phyloP scores from a whole-genome alignment of 2,888 invertebrate species.

The Pyrochroa serraticornis region DNA sequence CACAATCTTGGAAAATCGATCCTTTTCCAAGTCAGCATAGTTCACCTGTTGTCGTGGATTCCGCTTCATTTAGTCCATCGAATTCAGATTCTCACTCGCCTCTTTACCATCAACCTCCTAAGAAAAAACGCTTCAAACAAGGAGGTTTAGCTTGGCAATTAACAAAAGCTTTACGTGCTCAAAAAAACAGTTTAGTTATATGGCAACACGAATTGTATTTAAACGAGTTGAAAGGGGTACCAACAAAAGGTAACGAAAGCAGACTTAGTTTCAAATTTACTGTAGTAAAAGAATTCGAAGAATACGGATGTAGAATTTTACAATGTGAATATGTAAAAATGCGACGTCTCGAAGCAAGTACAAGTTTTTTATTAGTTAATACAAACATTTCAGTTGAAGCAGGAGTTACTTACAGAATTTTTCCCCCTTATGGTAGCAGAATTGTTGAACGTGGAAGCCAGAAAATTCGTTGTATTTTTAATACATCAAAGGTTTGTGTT shows the following conservation, averaged over 20 bases:
- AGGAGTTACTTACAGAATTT: conserved; percentile 39
- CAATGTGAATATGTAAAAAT: conserved; percentile 32
- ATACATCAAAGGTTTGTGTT: conserved; percentile 33
- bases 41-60: conserved; percentile 27
- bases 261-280: conserved; percentile 31
- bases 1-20: conserved; percentile 27
- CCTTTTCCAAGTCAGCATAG: conserved; percentile 35
- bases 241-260: conserved; percentile 26
- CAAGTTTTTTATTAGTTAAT: conserved; percentile 4
- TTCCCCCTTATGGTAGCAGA: conserved; percentile 38
- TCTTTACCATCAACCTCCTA: conserved; percentile 39
- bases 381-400: conserved; percentile 30
- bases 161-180: conserved; percentile 58
- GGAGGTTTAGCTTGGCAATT: conserved; percentile 60
- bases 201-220: conserved; percentile 64
- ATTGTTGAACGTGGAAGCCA: conserved; percentile 21
- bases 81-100: conserved; percentile 9
- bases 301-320: conserved; percentile 44
- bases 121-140: conserved; percentile 57
- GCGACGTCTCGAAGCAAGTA: background rate
- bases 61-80: conserved; percentile 9
- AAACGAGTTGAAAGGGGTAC: conserved; percentile 58
- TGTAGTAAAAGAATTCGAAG: conserved; percentile 37
- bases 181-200: conserved; percentile 58
- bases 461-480: conserved; percentile 30